These are phyloP conservation scores for Heptranchias perlo DNA, from an alignment of 2,113 vertebrate species.

Conservation along the genomic window DNA sequence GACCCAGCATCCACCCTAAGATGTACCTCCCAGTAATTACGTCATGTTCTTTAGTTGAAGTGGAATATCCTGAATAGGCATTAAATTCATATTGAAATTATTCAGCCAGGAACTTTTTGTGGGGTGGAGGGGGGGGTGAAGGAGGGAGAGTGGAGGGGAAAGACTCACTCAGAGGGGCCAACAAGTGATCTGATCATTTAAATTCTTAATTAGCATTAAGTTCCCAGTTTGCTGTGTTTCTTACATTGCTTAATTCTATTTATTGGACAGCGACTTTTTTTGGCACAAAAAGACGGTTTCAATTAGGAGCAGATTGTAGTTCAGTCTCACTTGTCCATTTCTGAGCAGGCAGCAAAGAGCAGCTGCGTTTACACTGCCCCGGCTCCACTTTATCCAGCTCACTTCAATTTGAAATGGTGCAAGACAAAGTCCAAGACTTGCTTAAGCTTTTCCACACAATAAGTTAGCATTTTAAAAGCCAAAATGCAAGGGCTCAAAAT, in stretches of 20 bases:
- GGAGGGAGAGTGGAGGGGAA: neutral
- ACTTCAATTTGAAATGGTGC: neutral
- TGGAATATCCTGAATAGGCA: neutral
- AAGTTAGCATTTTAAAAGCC: neutral
- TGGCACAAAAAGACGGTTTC: neutral
- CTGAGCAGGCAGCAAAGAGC: neutral
- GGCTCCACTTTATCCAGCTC: neutral
- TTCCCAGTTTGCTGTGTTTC: neutral
- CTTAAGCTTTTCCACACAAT: neutral
- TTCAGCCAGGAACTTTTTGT: neutral
- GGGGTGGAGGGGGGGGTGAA: too few species aligned
- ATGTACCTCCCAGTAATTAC: neutral
- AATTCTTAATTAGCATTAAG: neutral
- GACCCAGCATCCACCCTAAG: neutral
- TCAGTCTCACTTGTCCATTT: neutral
- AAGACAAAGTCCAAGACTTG: neutral
- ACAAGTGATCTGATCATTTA: neutral
- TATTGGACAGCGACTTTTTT: neutral
- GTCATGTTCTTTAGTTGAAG: neutral
- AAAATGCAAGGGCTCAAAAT: neutral
- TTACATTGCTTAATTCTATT: neutral
- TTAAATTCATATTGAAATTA: neutral
- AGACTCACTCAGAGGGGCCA: neutral
- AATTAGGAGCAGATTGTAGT: neutral
- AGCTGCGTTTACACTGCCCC: neutral